Base-by-base conservation (phyloP, 2,797 vertebrate species). In the Helicolenus hilgendorfi region DNA sequence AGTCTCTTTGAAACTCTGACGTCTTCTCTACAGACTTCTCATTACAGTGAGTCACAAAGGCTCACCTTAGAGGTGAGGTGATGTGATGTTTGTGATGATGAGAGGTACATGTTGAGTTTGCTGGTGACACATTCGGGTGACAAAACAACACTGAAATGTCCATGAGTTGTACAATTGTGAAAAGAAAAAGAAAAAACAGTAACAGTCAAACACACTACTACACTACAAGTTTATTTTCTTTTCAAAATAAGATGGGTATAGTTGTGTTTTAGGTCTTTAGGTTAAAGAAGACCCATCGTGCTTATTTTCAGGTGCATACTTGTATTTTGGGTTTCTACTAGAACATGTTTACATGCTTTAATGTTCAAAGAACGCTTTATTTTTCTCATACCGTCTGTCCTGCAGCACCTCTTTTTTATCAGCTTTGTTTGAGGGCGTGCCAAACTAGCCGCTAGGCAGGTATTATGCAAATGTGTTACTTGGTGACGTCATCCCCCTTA, bases 21-120 rank as follows among this genome's bases (percentile, higher is more conserved):
- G 31, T 79, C 65, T 20, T 67, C 68, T 29, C 45, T 7, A 3
- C 13, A 58, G 64, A 85, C 72, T 49, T 27, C 20, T 72, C 26
- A 22, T 75, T 62, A 69, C n/a, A 53, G 70, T 90, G 85, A 94
- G 68, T 90, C 88, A 89, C 49, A 72, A 36, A 72, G 24, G 3
- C 77, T 84, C 41, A 62, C 15, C 14, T 24, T 4, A 22, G 65
- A 67, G 71, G 56, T 65, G 75, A 84, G 56, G 78, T 74, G 58
- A 77, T 80, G 10, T 33, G 24, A 0, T 41, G 26, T 59, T 69
- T 72, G 13, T 87, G 72, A 26, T 67, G 63, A 81, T 58, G 56
- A 60, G 38, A 55, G n/a, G 27, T 79, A 14, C 8, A n/a, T 49
- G 33, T 65, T 6, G 14, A 26, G 38, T 15, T 72, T 55, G 55